Conservation (phyloP, 2,888 invertebrate genomes). For the Cantharis flavilabris region DNA sequence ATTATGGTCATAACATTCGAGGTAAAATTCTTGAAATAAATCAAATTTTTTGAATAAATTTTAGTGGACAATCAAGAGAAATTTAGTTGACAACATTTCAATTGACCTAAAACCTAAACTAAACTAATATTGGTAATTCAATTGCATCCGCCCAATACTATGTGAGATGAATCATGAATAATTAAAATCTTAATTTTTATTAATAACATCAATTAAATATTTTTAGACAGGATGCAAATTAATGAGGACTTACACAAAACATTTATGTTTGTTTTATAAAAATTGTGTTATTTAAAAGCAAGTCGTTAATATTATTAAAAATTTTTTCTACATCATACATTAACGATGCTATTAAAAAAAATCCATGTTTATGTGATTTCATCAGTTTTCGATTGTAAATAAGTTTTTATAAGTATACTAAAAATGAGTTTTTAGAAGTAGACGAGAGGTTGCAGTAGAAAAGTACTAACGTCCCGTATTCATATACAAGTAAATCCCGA, state of each 20-base stretch:
- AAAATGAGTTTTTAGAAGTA: too few relatives aligned
- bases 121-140: neutral
- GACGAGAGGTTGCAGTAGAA: too few relatives aligned
- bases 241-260: neutral
- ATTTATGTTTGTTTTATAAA: neutral
- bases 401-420: too few relatives aligned
- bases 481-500: too few relatives aligned
- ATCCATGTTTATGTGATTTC: neutral
- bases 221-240: neutral
- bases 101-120: neutral
- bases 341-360: neutral
- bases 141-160: neutral
- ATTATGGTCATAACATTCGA: neutral
- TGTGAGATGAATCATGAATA: neutral
- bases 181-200: neutral
- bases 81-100: neutral
- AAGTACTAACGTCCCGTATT: too few relatives aligned
- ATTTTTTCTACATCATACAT: too few relatives aligned
- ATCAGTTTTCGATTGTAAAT: neutral
- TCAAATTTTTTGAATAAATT: neutral
- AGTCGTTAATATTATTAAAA: neutral
- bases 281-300: neutral
- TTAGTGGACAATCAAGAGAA: neutral
- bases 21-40: neutral
- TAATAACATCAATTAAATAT: neutral